These are phyloP conservation scores for Tolmerus cingulatus DNA, from an alignment of 2,888 invertebrate genomes.

Conservation along the genomic window DNA sequence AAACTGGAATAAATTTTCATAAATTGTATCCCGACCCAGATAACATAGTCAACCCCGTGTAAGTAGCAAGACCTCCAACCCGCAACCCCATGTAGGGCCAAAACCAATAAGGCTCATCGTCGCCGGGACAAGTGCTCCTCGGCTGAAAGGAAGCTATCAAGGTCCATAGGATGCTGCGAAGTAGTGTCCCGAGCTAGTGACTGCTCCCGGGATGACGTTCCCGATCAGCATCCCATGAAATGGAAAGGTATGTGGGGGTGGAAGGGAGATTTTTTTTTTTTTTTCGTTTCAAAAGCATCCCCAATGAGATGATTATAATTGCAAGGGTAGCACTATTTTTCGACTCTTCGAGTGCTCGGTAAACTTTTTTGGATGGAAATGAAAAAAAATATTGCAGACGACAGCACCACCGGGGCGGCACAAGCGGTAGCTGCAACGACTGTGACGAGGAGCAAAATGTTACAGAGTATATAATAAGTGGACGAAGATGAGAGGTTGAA, in stretches of 20 bases:
- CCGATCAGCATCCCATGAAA: background rate
- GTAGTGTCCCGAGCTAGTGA: background rate
- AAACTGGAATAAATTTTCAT: slow-evolving; percentile 34
- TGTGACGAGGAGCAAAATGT: background rate
- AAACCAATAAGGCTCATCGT: background rate
- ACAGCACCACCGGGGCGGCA: background rate
- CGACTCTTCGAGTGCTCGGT: slow-evolving; percentile 48
- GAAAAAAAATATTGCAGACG: slow-evolving; percentile 28
- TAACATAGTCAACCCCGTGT: background rate
- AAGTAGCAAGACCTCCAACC: background rate
- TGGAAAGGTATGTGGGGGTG: background rate
- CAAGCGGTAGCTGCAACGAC: background rate
- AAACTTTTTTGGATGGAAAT: slow-evolving; percentile 44
- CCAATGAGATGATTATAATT: slow-evolving; percentile 48
- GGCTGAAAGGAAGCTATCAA: background rate
- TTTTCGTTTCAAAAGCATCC: background rate
- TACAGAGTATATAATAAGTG: background rate
- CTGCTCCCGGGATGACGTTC: background rate
- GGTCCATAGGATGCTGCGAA: background rate
- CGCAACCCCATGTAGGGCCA: background rate
- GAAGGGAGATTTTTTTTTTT: background rate
- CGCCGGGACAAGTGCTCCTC: background rate
- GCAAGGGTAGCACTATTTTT: slow-evolving; percentile 49
- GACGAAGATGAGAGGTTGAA: background rate
- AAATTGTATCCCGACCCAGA: slow-evolving; percentile 14